A percentile compares a stretch with the other conserved stretches of the same genome.
phyloP scores from a whole-genome alignment of 2,113 vertebrate genomes.

The Genyomyrus donnyi region DNA sequence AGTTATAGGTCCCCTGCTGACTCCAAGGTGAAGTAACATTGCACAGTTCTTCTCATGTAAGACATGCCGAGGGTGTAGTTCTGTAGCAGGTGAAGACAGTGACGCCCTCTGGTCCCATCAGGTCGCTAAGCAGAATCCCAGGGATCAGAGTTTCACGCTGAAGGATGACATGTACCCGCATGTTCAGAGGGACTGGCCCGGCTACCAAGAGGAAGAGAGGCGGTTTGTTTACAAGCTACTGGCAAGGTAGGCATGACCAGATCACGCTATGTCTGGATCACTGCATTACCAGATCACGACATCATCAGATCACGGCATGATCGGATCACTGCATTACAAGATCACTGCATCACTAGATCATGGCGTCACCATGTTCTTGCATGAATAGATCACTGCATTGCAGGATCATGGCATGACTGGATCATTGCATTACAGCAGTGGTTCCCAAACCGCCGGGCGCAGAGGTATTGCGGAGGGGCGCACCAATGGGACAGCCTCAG shows the following conservation, averaged over 20 bases:
- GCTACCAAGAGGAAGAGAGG: conserved; percentile 63
- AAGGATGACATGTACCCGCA: conserved; percentile 58
- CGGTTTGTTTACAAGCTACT: conserved; percentile 57
- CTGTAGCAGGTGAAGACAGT: background rate
- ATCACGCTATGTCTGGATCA: background rate
- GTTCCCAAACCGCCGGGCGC: too few relatives aligned
- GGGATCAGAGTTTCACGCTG: conserved; percentile 61
- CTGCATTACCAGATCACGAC: background rate
- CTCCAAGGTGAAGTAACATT: background rate
- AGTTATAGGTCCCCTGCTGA: background rate
- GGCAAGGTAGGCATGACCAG: conserved; percentile 48
- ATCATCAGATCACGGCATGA: background rate
- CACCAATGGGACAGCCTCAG: too few relatives aligned
- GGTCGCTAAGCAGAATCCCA: conserved; percentile 62
- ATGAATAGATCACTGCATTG: background rate
- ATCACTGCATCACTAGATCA: background rate
- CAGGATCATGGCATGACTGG: background rate
- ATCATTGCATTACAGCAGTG: background rate
- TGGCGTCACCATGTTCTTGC: background rate
- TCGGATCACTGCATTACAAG: background rate
- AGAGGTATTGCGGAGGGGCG: too few relatives aligned
- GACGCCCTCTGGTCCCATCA: conserved; percentile 28
- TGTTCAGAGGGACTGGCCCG: conserved; percentile 59
- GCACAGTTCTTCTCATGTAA: background rate
- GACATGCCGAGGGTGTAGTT: background rate